phyloP scores from a whole-genome alignment of 2,113 vertebrate species.

The Microcebus griseorufus region DNA sequence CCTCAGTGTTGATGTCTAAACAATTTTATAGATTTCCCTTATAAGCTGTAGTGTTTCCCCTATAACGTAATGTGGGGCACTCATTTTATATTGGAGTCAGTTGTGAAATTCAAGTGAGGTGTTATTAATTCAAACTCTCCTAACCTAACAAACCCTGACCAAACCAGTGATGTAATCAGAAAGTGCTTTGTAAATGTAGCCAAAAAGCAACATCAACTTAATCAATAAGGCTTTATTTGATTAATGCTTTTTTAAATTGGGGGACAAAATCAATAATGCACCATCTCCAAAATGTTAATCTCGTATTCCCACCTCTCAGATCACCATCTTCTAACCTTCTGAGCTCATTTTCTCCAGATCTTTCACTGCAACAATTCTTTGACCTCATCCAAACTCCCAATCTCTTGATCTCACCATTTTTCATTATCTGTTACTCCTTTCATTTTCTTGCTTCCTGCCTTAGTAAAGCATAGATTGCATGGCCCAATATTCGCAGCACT shows the following conservation, averaged over 20 bases:
- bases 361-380: neutral
- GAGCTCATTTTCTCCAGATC: neutral
- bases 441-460: neutral
- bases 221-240: neutral
- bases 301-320: neutral
- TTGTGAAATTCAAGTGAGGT: neutral
- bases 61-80: neutral
- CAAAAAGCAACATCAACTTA: neutral
- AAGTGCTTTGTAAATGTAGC: neutral
- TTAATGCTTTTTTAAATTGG: neutral
- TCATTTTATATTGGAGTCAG: neutral
- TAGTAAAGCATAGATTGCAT: neutral
- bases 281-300: neutral
- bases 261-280: neutral
- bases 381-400: neutral
- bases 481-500: neutral
- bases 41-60: neutral
- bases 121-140: neutral
- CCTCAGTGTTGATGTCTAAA: neutral
- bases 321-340: neutral
- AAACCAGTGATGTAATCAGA: neutral
- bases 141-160: neutral
- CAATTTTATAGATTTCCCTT: neutral
- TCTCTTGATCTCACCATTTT: neutral
- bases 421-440: neutral